Evolutionary conservation across 2,888 invertebrate genomes (phyloP).

Genomic region (Tinea semifulvella): DNA sequence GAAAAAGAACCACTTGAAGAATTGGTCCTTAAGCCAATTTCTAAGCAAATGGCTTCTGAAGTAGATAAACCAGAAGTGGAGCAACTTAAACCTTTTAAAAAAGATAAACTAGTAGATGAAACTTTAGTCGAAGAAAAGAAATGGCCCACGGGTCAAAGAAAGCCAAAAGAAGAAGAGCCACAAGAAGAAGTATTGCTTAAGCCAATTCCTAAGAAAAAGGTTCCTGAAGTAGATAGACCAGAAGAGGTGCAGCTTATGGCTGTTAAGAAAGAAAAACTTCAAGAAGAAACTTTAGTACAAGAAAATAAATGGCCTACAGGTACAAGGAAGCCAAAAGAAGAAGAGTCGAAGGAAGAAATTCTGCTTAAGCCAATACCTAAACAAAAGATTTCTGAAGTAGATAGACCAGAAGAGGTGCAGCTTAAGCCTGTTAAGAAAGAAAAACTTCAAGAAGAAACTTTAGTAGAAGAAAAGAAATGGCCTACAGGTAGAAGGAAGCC

Average conservation of each 20-base stretch:
- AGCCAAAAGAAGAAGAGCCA: conserved; percentile 27
- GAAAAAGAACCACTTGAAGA: conserved; percentile 46
- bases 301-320: conserved; percentile 28
- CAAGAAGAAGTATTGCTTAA: conserved; percentile 36
- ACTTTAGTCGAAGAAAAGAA: conserved; percentile 24
- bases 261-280: conserved; percentile 26
- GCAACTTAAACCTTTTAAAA: conserved; percentile 23
- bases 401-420: conserved; percentile 21
- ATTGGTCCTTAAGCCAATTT: conserved; percentile 54
- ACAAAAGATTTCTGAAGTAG: conserved; percentile 24
- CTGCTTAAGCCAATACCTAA: conserved; percentile 39
- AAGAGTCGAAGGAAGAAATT: conserved; percentile 31
- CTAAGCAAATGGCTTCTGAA: conserved; percentile 24
- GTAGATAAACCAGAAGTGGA: conserved; percentile 29
- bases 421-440: conserved; percentile 28
- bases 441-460: conserved; percentile 32
- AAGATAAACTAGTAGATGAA: conserved; percentile 26
- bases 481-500: conserved; percentile 28
- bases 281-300: conserved; percentile 32
- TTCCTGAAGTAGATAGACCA: conserved; percentile 24
- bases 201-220: conserved; percentile 35
- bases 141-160: conserved; percentile 28
- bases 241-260: conserved; percentile 38
- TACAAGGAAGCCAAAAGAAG: conserved; percentile 26
- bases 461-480: conserved; percentile 31